Evolutionary conservation across 2,888 invertebrate genomes (phyloP), one percentile per base, ranked within the genome.

Genomic region (Abrostola tripartita): DNA sequence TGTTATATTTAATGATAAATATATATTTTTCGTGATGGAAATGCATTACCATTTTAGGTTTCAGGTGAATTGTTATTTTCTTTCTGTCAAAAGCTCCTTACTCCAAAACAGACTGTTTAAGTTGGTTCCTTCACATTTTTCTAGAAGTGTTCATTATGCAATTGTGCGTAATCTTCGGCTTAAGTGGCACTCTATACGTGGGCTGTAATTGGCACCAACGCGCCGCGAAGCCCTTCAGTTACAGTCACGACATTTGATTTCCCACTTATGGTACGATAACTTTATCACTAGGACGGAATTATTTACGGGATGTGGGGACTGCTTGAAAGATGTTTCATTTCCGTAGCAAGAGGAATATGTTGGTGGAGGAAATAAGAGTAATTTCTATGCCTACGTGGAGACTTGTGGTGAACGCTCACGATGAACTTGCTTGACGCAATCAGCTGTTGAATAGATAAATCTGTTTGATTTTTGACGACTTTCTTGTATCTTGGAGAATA

Each of bases 211-310:
- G 83, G 78, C 80, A 71, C 54, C 79, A 77, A 81, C 81, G 79
- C 79, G 81, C 56, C 53, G 68, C 24, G 85, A 87, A 87, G 85
- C 86, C 86, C 49, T 70, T 71, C 72, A 76, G 64, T 49, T 61
- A 11, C 76, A 74, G 84, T 85, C 87, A 87, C 85, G 82, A 78
- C 76, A 86, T 84, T 85, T 86, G 81, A 84, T 84, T 87, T 82
- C 77, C 74, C 71, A 75, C 72, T 71, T 66, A 67, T 40, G 40
- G 14, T 47, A 24, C 52, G 44, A 57, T 67, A 59, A 59, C 52
- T 71, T 61, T 56, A 63, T 68, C 64, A 63, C 61, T 71, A 61
- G 58, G 61, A 51, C 72, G 51, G 52, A 57, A 53, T 65, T 71
- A 72, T 72, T 58, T 54, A 75, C 71, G 65, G 57, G 71, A 71